These are phyloP conservation scores for Drosophila neoperkinsi DNA, from an alignment of 2,888 invertebrate species.

Conservation along the genomic window DNA sequence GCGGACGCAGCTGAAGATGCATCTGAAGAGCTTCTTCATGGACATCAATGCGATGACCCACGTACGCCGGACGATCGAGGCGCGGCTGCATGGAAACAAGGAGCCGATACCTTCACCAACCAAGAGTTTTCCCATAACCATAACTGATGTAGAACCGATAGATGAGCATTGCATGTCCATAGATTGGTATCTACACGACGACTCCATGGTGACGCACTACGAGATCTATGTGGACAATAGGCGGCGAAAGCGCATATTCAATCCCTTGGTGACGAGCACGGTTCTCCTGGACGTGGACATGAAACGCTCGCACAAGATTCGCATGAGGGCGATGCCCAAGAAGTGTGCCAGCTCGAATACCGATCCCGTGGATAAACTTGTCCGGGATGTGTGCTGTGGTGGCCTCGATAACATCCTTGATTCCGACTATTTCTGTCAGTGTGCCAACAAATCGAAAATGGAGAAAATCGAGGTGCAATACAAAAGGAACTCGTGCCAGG, in stretches of 20 bases:
- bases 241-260: slow-evolving; percentile 43
- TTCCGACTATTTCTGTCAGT: slow-evolving; percentile 44
- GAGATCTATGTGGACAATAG: slow-evolving; percentile 52
- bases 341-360: slow-evolving; percentile 1
- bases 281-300: slow-evolving; percentile 57
- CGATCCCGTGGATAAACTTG: slow-evolving; percentile 32
- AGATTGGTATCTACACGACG: slow-evolving; percentile 63
- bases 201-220: slow-evolving; percentile 48
- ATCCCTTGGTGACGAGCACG: slow-evolving; percentile 33
- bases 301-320: slow-evolving; percentile 32
- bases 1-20: slow-evolving; percentile 44
- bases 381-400: slow-evolving; percentile 43
- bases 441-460: slow-evolving; percentile 19
- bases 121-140: slow-evolving; percentile 48
- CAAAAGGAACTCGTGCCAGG: slow-evolving; percentile 24
- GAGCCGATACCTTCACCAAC: slow-evolving; percentile 28
- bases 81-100: slow-evolving; percentile 31
- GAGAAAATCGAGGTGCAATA: slow-evolving; percentile 11
- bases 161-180: slow-evolving; percentile 43
- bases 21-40: slow-evolving; percentile 63
- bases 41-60: slow-evolving; percentile 56
- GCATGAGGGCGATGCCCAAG: slow-evolving; percentile 39
- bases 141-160: slow-evolving; percentile 41
- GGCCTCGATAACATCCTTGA: slow-evolving; percentile 18
- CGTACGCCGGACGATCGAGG: slow-evolving; percentile 32